phyloP scores from a whole-genome alignment of 1,140 invertebrate genomes.

The Heliconius melpomene region DNA sequence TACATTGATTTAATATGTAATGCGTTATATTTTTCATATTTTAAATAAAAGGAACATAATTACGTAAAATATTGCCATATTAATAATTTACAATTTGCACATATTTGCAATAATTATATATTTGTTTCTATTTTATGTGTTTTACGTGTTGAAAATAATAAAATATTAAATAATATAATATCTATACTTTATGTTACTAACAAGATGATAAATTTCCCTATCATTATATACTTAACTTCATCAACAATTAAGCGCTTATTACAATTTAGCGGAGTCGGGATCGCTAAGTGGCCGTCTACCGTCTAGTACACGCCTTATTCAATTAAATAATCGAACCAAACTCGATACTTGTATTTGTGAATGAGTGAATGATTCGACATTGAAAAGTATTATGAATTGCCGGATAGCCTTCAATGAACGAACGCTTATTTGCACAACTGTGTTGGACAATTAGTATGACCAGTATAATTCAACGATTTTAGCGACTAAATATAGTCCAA shows the following conservation, averaged over 20 bases:
- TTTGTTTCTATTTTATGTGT: neutral
- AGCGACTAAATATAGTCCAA: constrained; percentile 23
- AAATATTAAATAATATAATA: neutral
- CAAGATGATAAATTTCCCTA: neutral
- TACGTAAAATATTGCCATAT: no score
- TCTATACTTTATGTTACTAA: neutral
- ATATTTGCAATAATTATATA: neutral
- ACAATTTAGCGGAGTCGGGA: neutral
- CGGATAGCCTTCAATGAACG: constrained; percentile 30
- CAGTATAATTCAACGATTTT: neutral
- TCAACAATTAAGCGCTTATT: neutral
- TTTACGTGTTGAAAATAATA: neutral
- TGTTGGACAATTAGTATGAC: constrained; percentile 18
- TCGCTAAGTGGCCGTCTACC: neutral
- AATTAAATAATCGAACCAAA: constrained; percentile 13
- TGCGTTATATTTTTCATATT: no score
- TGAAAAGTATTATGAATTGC: constrained; percentile 38
- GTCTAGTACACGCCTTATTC: constrained; percentile 6
- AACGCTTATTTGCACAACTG: constrained; percentile 13
- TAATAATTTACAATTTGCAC: no score
- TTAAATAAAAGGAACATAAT: no score
- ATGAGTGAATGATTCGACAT: constrained; percentile 45
- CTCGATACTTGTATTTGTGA: constrained; percentile 34
- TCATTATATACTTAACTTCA: neutral
- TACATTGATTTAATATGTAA: no score